A percentile compares a stretch with the other conserved stretches of the same genome.
phyloP scores from a whole-genome alignment of 2,113 vertebrate species.

The Brachypodius melanocephalos region DNA sequence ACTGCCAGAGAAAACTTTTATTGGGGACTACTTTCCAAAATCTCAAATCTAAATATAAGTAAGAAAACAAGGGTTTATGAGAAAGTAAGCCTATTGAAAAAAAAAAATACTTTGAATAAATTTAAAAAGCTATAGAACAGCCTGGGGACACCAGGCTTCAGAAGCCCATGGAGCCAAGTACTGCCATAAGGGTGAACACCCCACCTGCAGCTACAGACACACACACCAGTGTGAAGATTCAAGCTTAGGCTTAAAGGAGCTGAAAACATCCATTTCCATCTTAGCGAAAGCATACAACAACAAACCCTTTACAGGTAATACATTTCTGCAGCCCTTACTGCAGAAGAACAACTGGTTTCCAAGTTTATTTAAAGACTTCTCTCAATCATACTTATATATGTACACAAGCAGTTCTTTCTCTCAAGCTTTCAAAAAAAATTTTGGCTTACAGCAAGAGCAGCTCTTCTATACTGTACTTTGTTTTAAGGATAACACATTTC shows the following conservation, averaged over 20 bases:
- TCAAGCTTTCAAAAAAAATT: background rate
- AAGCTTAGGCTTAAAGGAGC: background rate
- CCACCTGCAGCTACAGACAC: background rate
- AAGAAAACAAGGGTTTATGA: background rate
- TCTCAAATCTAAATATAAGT: background rate
- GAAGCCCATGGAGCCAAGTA: rapidly evolving
- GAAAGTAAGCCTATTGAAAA: background rate
- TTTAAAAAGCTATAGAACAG: background rate
- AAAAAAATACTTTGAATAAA: background rate
- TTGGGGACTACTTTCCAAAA: background rate
- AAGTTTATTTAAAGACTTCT: background rate
- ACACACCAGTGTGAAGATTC: rapidly evolving
- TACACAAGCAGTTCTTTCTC: background rate
- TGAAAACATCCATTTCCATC: background rate
- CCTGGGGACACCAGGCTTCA: background rate
- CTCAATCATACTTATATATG: background rate
- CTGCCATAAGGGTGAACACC: background rate
- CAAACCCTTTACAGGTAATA: background rate
- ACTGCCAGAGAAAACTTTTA: background rate
- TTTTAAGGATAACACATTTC: slow-evolving; percentile 3
- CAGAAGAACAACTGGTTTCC: background rate
- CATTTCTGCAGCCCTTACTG: background rate
- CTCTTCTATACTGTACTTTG: background rate
- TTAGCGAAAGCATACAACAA: background rate
- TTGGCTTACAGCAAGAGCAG: background rate